A percentile compares a stretch with the other conserved stretches of the same genome.
Conservation (phyloP, 2,888 invertebrate genomes). For the Gymnoscelis rufifasciata region DNA sequence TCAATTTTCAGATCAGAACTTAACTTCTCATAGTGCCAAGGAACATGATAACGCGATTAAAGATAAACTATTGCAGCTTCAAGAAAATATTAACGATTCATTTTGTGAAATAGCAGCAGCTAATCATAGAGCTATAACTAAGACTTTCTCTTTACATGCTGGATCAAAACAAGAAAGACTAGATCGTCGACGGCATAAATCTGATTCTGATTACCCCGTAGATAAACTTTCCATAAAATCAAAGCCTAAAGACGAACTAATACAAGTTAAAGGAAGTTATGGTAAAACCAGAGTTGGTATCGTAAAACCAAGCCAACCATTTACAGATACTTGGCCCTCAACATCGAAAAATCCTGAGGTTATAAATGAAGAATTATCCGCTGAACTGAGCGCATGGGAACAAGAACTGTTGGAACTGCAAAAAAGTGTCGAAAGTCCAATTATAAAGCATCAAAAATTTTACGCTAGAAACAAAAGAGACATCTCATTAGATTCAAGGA, state of each 20-base stretch:
- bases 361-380: conserved; percentile 1
- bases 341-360: neutral
- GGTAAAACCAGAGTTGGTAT: neutral
- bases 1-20: neutral
- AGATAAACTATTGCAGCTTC: conserved; percentile 2
- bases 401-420: conserved; percentile 10
- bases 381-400: conserved; percentile 12
- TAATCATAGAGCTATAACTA: neutral
- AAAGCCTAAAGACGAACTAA: conserved; percentile 7
- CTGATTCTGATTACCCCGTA: conserved; percentile 6
- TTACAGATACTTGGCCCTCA: too few relatives aligned
- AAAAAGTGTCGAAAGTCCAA: conserved; percentile 12
- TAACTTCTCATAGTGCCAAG: neutral
- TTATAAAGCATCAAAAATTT: neutral
- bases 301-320: conserved; percentile 1
- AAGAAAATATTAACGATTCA: neutral
- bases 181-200: conserved; percentile 9
- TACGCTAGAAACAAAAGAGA: conserved; percentile 5
- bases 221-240: conserved; percentile 9
- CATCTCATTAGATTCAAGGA: conserved; percentile 6
- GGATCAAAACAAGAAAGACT: neutral
- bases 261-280: conserved; percentile 8
- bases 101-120: neutral
- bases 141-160: neutral
- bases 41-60: conserved; percentile 1